These are phyloP conservation scores for Lordiphosa fenestrarum DNA, from an alignment of 2,888 invertebrate genomes.

Conservation along the genomic window DNA sequence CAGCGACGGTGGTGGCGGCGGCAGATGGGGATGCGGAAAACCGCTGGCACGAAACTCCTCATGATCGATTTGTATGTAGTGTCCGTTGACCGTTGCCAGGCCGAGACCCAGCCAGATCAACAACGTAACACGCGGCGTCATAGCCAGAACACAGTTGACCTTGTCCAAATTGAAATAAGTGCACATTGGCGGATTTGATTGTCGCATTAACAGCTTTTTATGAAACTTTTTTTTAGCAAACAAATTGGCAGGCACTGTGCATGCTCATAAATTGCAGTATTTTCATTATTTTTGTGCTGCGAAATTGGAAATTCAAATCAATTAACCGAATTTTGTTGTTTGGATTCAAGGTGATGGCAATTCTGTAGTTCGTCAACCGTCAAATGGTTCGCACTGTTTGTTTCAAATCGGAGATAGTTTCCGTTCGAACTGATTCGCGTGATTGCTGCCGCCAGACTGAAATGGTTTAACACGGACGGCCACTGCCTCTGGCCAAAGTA, in stretches of 20 bases:
- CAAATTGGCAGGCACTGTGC: constrained; percentile 41
- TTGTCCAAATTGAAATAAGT: constrained; percentile 51
- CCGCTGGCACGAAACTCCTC: constrained; percentile 69
- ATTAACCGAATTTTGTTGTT: constrained; percentile 33
- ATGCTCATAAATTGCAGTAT: constrained; percentile 61
- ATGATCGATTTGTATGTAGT: constrained; percentile 74
- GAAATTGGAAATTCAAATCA: constrained; percentile 41
- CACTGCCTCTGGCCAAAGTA: too few relatives aligned
- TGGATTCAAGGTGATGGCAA: constrained; percentile 51
- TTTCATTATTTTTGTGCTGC: constrained; percentile 33
- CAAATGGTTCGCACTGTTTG: constrained; percentile 30
- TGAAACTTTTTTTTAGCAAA: constrained; percentile 38
- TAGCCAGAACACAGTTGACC: constrained; percentile 33
- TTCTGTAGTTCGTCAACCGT: constrained; percentile 47
- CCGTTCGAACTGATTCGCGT: constrained; percentile 45
- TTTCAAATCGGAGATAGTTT: constrained; percentile 4
- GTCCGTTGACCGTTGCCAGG: constrained; percentile 36
- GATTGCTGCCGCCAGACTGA: constrained; percentile 59
- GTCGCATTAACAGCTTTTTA: constrained; percentile 37
- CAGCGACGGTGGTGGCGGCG: constrained; percentile 48
- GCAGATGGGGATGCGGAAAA: constrained; percentile 58
- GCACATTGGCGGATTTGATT: constrained; percentile 51
- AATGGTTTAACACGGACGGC: constrained; percentile 7
- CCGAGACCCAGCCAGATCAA: constrained; percentile 18
- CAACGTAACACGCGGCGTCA: constrained; percentile 25